Conservation (phyloP, 1,140 invertebrate genomes). For the Bombus superbus region DNA sequence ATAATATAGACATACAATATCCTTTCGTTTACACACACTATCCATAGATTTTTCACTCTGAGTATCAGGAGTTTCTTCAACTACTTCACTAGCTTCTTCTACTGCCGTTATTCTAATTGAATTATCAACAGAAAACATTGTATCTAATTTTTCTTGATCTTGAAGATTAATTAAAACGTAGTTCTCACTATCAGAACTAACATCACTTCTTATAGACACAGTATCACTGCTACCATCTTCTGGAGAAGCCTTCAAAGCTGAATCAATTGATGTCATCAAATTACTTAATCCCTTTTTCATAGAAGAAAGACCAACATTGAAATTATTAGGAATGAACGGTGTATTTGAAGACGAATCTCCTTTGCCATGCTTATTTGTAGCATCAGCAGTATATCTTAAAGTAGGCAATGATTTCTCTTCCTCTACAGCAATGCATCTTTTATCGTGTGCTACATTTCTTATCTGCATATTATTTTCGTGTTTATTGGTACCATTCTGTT, state of each 20-base stretch:
- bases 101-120: slow-evolving; percentile 82
- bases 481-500: slow-evolving; percentile 76
- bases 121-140: slow-evolving; percentile 81
- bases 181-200: slow-evolving; percentile 92
- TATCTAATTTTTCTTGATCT: slow-evolving; percentile 86
- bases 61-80: slow-evolving; percentile 89
- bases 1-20: slow-evolving; percentile 85
- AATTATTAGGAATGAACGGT: slow-evolving; percentile 80
- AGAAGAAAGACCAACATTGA: slow-evolving; percentile 85
- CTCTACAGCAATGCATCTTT: slow-evolving; percentile 22
- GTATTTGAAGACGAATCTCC: slow-evolving; percentile 65
- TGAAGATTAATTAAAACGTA: slow-evolving; percentile 87
- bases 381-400: slow-evolving; percentile 38
- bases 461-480: slow-evolving; percentile 59
- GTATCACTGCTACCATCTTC: slow-evolving; percentile 88
- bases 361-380: slow-evolving; percentile 58
- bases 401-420: slow-evolving; percentile 47
- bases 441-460: slow-evolving; percentile 13
- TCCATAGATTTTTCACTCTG: slow-evolving; percentile 91
- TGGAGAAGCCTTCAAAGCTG: slow-evolving; percentile 87
- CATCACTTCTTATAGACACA: slow-evolving; percentile 88
- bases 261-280: slow-evolving; percentile 92
- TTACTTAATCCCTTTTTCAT: slow-evolving; percentile 91
- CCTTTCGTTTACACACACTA: slow-evolving; percentile 90
- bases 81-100: slow-evolving; percentile 93